Evolutionary conservation across 2,888 invertebrate species (phyloP).

Genomic region (Xanthia togata): DNA sequence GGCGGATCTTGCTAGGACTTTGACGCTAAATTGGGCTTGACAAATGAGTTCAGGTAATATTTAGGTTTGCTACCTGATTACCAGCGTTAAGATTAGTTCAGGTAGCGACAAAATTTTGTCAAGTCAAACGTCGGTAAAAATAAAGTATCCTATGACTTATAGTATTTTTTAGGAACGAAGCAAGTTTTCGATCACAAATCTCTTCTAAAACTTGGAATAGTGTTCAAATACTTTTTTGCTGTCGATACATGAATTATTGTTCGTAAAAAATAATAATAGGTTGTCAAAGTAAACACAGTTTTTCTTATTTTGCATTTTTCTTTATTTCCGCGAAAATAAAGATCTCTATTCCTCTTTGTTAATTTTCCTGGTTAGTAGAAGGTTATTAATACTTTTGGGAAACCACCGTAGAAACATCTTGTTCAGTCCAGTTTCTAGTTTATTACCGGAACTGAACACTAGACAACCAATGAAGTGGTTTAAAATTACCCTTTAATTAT

Average conservation of each 20-base stretch:
- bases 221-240: not conserved
- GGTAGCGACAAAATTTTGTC: not conserved
- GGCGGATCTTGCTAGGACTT: not conserved
- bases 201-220: not conserved
- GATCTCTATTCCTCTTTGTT: not conserved
- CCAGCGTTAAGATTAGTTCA: not conserved
- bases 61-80: not conserved
- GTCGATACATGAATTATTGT: not conserved
- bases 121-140: not conserved
- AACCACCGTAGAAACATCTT: not conserved
- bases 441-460: not conserved
- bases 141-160: not conserved
- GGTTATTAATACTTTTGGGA: not conserved
- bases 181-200: not conserved
- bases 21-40: constrained; percentile 4
- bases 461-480: not conserved
- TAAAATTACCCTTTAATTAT: not conserved
- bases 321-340: not conserved
- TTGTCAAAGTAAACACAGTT: not conserved
- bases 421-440: not conserved
- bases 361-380: not conserved
- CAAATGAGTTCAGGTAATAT: constrained; percentile 1
- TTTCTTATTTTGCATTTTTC: not conserved
- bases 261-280: not conserved
- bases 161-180: not conserved